phyloP scores from a whole-genome alignment of 2,113 vertebrate genomes.

The Sturnus vulgaris region DNA sequence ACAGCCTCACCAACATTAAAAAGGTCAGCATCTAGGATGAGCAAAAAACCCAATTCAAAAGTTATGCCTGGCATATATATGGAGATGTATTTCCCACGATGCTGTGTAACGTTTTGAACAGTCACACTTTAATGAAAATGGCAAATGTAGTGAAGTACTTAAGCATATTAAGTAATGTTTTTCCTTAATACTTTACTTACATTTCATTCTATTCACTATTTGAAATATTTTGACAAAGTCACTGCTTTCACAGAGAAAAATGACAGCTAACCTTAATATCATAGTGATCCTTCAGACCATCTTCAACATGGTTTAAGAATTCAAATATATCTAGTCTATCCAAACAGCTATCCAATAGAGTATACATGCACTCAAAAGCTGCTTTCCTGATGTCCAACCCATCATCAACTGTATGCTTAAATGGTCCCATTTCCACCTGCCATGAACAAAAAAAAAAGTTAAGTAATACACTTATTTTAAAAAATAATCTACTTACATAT shows the following conservation, averaged over 20 bases:
- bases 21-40: slow-evolving; percentile 92
- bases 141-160: not conserved
- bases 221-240: not conserved
- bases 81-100: not conserved
- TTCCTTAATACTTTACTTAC: not conserved
- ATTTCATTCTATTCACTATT: not conserved
- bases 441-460: not conserved
- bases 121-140: not conserved
- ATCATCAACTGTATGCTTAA: slow-evolving; percentile 98
- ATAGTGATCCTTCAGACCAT: slow-evolving; percentile 98
- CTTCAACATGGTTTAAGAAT: slow-evolving; percentile 98
- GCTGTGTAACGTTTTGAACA: not conserved
- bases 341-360: slow-evolving; percentile 95
- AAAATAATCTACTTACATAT: not conserved
- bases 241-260: not conserved
- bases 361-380: slow-evolving; percentile 99
- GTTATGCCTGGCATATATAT: not conserved
- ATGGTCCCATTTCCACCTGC: slow-evolving; percentile 98
- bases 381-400: slow-evolving; percentile 95
- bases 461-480: not conserved
- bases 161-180: not conserved
- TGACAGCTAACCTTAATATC: slow-evolving; percentile 90
- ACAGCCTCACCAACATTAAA: slow-evolving; percentile 95
- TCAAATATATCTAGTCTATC: slow-evolving; percentile 98
- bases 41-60: not conserved